These are phyloP conservation scores for Heterotilapia buettikoferi DNA, from an alignment of 2,113 vertebrate genomes.

Conservation along the genomic window DNA sequence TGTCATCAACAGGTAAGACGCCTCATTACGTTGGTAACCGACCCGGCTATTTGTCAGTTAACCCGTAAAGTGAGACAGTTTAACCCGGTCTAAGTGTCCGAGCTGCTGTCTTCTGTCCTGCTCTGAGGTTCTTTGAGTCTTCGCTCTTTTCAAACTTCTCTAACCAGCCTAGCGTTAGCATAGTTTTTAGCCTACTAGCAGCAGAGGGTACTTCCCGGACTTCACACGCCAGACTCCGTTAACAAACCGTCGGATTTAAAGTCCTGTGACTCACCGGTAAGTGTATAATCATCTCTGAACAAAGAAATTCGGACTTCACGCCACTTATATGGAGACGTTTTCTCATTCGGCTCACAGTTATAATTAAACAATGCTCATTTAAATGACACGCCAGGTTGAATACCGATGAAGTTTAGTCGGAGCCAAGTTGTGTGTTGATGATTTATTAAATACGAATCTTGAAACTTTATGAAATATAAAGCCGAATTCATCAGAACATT, in stretches of 20 bases:
- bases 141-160: conserved; percentile 5
- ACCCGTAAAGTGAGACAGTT: not conserved
- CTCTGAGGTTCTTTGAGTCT: not conserved
- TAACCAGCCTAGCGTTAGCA: not conserved
- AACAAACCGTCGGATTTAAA: not conserved
- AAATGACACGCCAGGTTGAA: not conserved
- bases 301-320: accelerated
- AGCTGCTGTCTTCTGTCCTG: not conserved
- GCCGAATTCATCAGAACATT: not conserved
- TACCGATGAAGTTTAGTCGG: not conserved
- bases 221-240: not conserved
- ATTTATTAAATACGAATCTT: not conserved
- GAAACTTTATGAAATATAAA: not conserved
- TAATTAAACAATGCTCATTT: not conserved
- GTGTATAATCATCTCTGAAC: accelerated
- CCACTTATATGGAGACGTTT: accelerated
- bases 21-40: not conserved
- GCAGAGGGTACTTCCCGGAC: not conserved
- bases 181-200: not conserved
- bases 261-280: accelerated
- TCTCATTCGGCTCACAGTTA: not conserved
- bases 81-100: not conserved
- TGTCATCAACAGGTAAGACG: conserved; percentile 18
- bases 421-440: not conserved
- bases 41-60: not conserved